Evolutionary conservation across 2,797 vertebrate species (phyloP).

Genomic region (Mycteria americana): DNA sequence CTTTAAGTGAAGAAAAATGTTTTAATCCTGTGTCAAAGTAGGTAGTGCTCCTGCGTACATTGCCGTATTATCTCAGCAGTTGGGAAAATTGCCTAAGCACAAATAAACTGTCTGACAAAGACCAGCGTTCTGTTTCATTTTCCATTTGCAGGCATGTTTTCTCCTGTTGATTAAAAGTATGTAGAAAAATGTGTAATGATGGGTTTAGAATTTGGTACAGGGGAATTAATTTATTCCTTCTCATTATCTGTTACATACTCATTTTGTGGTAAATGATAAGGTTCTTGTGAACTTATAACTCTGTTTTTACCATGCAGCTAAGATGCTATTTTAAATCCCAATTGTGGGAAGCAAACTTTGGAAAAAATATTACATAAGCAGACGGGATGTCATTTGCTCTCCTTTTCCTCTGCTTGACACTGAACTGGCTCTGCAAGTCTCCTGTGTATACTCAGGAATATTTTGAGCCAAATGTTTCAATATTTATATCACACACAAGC

Average conservation of each 20-base stretch:
- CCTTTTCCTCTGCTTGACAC: constrained; percentile 36
- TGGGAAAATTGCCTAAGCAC: background rate
- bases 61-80: background rate
- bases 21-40: background rate
- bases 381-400: constrained; percentile 33
- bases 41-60: background rate
- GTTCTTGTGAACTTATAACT: background rate
- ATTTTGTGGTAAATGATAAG: background rate
- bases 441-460: constrained; percentile 26
- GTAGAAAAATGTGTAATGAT: background rate
- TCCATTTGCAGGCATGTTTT: background rate
- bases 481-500: constrained; percentile 37
- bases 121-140: background rate
- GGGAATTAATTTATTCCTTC: background rate
- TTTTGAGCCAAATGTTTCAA: constrained; percentile 47
- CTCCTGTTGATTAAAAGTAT: background rate
- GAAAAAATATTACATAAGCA: constrained; percentile 15
- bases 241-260: background rate
- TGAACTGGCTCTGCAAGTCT: constrained; percentile 24
- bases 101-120: background rate
- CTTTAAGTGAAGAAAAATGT: background rate
- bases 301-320: background rate
- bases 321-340: constrained; percentile 34
- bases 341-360: constrained; percentile 47
- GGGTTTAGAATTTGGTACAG: background rate